phyloP scores from a whole-genome alignment of 2,888 invertebrate genomes.

The Tiliacea aurago region DNA sequence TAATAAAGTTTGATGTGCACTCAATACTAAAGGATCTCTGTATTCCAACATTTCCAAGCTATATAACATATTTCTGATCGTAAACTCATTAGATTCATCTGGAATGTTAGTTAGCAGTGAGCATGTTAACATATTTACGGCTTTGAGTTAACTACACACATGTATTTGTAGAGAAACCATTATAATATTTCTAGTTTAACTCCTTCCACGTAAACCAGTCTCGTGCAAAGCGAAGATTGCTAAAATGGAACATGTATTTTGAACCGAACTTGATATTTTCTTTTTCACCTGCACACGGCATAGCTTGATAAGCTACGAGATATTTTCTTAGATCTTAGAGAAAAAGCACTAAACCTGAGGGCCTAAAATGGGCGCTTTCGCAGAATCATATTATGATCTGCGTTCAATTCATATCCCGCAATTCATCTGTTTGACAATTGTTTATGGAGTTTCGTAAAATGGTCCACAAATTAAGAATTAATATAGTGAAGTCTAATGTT shows the following conservation, averaged over 20 bases:
- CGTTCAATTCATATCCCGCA: no score
- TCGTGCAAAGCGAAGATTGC: slow-evolving; percentile 8
- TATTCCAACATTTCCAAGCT: not conserved
- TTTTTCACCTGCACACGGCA: not conserved
- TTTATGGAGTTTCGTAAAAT: no score
- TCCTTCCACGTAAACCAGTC: not conserved
- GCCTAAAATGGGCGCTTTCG: no score
- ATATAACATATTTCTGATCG: not conserved
- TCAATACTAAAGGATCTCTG: not conserved
- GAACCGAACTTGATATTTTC: not conserved
- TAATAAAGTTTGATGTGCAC: not conserved
- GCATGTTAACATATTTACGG: not conserved
- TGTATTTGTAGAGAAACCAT: slow-evolving; percentile 26
- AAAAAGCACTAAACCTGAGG: not conserved
- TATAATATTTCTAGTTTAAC: slow-evolving; percentile 28
- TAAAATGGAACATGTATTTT: slow-evolving; percentile 23
- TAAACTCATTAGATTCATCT: not conserved
- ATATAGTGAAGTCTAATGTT: no score
- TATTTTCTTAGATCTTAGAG: not conserved
- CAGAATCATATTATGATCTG: no score
- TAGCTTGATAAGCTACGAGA: not conserved
- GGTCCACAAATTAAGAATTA: no score
- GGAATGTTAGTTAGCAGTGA: not conserved
- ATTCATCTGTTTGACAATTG: no score
- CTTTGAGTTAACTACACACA: not conserved